phyloP scores from a whole-genome alignment of 35 echinoderm and acorn worm genomes.

The Apostichopus parvimensis region DNA sequence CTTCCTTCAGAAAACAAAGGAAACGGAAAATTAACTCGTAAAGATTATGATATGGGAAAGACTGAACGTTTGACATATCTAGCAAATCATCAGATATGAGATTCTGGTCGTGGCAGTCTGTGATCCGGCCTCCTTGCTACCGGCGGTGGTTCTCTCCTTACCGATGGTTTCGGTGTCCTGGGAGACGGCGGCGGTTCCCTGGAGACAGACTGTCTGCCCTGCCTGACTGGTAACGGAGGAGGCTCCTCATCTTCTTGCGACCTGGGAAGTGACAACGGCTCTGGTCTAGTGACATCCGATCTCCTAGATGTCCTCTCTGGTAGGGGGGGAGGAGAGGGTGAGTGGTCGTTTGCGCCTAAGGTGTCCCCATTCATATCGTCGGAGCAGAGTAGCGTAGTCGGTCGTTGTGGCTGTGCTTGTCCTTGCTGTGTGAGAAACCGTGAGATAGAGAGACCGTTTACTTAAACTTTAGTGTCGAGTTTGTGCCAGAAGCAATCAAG shows the following conservation, averaged over 20 bases:
- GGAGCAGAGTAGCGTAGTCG: constrained; percentile 50
- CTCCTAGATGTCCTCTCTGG: constrained; percentile 7
- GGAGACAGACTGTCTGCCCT: neutral
- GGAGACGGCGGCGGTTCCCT: neutral
- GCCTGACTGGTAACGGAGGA: constrained; percentile 7
- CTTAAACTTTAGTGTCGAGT: too few species aligned
- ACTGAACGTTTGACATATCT: too few species aligned
- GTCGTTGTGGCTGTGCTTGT: constrained; percentile 25
- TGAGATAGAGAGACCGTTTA: too few species aligned
- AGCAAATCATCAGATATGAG: too few species aligned
- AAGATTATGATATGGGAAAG: too few species aligned
- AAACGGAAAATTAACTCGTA: too few species aligned
- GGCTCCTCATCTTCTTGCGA: neutral
- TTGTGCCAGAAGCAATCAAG: too few species aligned
- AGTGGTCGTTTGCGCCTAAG: constrained; percentile 43
- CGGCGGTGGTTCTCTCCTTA: neutral
- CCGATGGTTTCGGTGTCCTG: neutral
- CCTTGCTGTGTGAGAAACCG: neutral
- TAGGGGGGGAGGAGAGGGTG: constrained; percentile 49
- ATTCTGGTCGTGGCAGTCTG: neutral
- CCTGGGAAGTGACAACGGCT: neutral
- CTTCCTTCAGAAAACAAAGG: too few species aligned
- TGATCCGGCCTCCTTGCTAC: neutral
- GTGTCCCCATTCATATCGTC: constrained; percentile 57
- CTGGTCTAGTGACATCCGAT: neutral